Evolutionary conservation across 2,113 vertebrate genomes (phyloP), one percentile per base, ranked within the genome.

Genomic region (Taurulus bubalis): DNA sequence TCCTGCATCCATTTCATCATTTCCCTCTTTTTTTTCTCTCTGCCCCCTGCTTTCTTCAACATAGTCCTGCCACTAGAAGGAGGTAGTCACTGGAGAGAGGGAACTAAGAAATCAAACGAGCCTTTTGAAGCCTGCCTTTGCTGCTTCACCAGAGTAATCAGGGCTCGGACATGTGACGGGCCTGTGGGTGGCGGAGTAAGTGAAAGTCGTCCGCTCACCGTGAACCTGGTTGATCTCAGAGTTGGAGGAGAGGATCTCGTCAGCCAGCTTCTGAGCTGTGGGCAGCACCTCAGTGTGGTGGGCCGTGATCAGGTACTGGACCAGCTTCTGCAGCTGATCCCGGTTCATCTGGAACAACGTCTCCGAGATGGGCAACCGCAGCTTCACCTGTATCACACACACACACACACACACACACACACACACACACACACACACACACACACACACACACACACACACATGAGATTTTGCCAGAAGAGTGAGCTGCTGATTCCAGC

Each of bases 271-370:
- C 94, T 99, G 98, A 74, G 98, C 98, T 0, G 98, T 99, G 83
- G 98, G 98, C 92, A 99, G 96, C 88, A 99, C 98, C 94, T 99
- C 98, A 0, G 98, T 99, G 95, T 99, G 98, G 85, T 99, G 98
- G 30, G 98, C 98, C 0, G 98, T 99, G 93, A 99, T 99, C 92
- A 99, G 95, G 93, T 99, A 99, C 92, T 99, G 98, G 85, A 99
- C 97, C 94, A 99, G 96, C 94, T 99, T 99, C 95, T 99, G 98
- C 85, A 99, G 96, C 94, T 99, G 98, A 93, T 99, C 98, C 84
- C 98, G 95, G 94, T 99, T 99, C 98, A 99, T 99, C 95, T 99
- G 98, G 94, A 99, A 99, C 94, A 99, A 95, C 70, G 98, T 99
- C 94, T 99, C 98, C 78, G 98, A 99, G 93, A 99, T 99, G 90